phyloP scores from a whole-genome alignment of 2,888 invertebrate genomes.

The Lydus trimaculatus region DNA sequence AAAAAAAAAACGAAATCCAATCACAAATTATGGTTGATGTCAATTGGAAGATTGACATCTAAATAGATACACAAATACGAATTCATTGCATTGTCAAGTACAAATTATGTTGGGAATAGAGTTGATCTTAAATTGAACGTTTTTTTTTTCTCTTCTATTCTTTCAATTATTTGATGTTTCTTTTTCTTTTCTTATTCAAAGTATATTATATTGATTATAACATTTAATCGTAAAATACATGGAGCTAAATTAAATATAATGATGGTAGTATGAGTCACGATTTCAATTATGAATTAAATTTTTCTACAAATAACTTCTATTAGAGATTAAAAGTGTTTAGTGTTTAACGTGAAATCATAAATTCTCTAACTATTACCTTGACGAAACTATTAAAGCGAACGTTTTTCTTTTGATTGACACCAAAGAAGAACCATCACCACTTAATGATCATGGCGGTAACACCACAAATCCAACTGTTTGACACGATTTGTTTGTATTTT shows the following conservation, averaged over 20 bases:
- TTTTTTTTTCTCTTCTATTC: conserved; percentile 10
- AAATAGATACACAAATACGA: conserved; percentile 37
- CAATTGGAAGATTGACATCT: conserved; percentile 42
- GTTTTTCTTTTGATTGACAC: background rate
- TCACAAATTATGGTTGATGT: conserved; percentile 38
- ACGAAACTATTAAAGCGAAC: background rate
- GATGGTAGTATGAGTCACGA: conserved; percentile 34
- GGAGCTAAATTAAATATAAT: conserved; percentile 32
- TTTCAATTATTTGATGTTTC: background rate
- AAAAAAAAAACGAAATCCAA: too few relatives aligned
- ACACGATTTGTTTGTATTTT: too few relatives aligned
- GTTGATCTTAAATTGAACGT: conserved; percentile 21
- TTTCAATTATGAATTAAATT: conserved; percentile 30
- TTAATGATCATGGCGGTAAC: background rate
- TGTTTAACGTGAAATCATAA: background rate
- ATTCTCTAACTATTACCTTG: background rate
- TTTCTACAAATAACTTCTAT: background rate
- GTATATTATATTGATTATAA: conserved; percentile 19
- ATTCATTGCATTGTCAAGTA: conserved; percentile 29
- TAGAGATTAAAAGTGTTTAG: background rate
- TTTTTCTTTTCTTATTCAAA: background rate
- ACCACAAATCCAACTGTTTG: background rate
- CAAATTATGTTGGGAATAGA: conserved; percentile 11
- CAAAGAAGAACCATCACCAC: background rate
- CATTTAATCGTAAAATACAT: conserved; percentile 26